Conservation (phyloP, 2,113 vertebrate genomes). For the Clinocottus analis region DNA sequence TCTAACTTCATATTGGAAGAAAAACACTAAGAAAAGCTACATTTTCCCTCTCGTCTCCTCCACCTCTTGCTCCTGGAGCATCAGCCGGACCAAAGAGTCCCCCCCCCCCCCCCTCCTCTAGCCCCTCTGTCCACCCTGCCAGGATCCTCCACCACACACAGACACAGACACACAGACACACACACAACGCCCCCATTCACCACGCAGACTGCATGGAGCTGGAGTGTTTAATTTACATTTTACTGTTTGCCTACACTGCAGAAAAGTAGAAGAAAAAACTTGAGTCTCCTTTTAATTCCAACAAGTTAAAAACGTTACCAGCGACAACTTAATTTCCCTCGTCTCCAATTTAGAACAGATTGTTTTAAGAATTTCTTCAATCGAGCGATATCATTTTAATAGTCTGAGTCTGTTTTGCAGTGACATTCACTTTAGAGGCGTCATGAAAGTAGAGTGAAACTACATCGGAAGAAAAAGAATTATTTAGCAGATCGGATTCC, state of each 20-base stretch:
- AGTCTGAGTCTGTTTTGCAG: not conserved
- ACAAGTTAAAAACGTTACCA: slow-evolving; percentile 15
- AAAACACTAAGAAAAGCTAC: slow-evolving; percentile 26
- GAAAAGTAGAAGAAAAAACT: slow-evolving; percentile 27
- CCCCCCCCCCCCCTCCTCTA: not conserved
- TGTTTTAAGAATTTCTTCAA: slow-evolving; percentile 35
- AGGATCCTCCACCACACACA: slow-evolving; percentile 37
- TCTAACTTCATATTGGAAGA: slow-evolving; percentile 33
- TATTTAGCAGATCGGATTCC: slow-evolving; percentile 2
- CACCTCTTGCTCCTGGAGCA: slow-evolving; percentile 83
- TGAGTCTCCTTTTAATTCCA: slow-evolving; percentile 37
- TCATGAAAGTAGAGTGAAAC: slow-evolving; percentile 5
- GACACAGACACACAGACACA: slow-evolving; percentile 28
- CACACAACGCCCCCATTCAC: slow-evolving; percentile 76
- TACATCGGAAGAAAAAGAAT: not conserved
- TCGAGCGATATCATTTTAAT: slow-evolving; percentile 22
- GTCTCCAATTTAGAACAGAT: slow-evolving; percentile 23
- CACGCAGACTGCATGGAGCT: slow-evolving; percentile 30
- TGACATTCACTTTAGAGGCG: slow-evolving; percentile 7
- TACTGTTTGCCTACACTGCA: slow-evolving; percentile 58
- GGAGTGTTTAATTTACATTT: slow-evolving; percentile 60
- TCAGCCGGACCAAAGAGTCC: slow-evolving; percentile 76
- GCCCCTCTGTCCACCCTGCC: slow-evolving; percentile 12
- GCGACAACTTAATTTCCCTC: slow-evolving; percentile 9
- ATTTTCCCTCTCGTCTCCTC: slow-evolving; percentile 43